phyloP scores from a whole-genome alignment of 2,113 vertebrate genomes.

The Struthidea cinerea region DNA sequence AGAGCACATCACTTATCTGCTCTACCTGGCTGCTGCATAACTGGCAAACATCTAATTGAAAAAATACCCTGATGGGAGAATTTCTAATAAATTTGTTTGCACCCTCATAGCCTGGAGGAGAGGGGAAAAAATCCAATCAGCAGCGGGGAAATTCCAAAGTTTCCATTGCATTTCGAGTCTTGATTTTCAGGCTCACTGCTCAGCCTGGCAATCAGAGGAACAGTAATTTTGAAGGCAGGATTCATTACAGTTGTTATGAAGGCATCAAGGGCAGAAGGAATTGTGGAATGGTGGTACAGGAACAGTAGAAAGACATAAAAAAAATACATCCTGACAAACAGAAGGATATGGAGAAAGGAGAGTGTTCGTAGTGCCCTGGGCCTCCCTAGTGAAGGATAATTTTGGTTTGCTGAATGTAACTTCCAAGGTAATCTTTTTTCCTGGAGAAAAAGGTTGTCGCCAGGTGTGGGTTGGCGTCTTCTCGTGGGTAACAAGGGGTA shows the following conservation, averaged over 20 bases:
- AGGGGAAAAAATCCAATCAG: constrained; percentile 33
- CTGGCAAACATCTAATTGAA: constrained; percentile 54
- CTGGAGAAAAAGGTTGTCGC: background rate
- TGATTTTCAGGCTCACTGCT: constrained; percentile 61
- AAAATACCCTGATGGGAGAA: constrained; percentile 48
- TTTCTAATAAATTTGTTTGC: constrained; percentile 59
- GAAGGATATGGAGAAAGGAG: background rate
- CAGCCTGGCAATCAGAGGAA: constrained; percentile 40
- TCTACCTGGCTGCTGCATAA: constrained; percentile 40
- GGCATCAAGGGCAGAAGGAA: background rate
- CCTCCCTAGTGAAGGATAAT: background rate
- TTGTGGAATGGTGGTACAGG: background rate
- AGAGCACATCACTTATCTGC: constrained; percentile 40
- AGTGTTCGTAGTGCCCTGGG: background rate
- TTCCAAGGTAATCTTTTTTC: background rate
- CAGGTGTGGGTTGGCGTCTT: background rate
- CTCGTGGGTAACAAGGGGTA: rapidly evolving
- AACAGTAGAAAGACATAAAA: background rate
- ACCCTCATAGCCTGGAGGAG: constrained; percentile 27
- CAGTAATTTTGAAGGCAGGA: constrained; percentile 40
- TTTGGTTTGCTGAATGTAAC: background rate
- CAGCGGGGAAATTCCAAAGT: constrained; percentile 35
- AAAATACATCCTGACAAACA: background rate
- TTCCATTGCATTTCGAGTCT: constrained; percentile 29
- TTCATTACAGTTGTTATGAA: constrained; percentile 47